These are phyloP conservation scores for Gyps fulvus DNA, from an alignment of 2,113 vertebrate species.

Conservation along the genomic window DNA sequence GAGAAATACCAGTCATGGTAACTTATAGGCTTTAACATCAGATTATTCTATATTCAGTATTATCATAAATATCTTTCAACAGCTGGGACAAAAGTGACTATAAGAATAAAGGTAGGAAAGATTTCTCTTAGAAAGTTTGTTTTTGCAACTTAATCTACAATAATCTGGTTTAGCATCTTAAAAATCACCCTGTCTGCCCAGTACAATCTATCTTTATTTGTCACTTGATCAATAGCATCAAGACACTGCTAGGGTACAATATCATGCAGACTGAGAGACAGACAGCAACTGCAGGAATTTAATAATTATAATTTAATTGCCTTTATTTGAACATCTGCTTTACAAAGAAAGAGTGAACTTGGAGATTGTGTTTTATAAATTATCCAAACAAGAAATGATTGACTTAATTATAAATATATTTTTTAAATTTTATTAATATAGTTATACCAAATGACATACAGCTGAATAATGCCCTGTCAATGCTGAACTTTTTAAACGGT, in stretches of 20 bases:
- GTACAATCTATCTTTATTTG: neutral
- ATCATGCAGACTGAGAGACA: neutral
- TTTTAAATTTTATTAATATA: neutral
- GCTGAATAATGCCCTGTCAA: neutral
- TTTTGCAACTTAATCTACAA: neutral
- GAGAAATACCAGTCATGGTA: neutral
- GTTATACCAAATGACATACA: neutral
- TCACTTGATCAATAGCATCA: neutral
- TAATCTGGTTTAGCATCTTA: neutral
- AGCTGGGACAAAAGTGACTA: neutral
- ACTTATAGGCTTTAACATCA: neutral
- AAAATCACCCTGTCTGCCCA: neutral
- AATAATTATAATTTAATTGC: constrained; percentile 20
- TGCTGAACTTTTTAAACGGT: neutral
- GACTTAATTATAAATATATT: neutral
- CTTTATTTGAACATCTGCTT: constrained; percentile 20
- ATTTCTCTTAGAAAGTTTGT: neutral
- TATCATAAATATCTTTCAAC: neutral
- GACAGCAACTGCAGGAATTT: neutral
- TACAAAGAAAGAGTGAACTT: neutral
- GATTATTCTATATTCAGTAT: neutral
- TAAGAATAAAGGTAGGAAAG: neutral
- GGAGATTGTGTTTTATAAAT: neutral
- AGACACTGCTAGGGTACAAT: neutral
- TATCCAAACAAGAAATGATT: neutral